Base-by-base conservation (phyloP, 2,888 invertebrate genomes). In the Perithous albicinctus region DNA sequence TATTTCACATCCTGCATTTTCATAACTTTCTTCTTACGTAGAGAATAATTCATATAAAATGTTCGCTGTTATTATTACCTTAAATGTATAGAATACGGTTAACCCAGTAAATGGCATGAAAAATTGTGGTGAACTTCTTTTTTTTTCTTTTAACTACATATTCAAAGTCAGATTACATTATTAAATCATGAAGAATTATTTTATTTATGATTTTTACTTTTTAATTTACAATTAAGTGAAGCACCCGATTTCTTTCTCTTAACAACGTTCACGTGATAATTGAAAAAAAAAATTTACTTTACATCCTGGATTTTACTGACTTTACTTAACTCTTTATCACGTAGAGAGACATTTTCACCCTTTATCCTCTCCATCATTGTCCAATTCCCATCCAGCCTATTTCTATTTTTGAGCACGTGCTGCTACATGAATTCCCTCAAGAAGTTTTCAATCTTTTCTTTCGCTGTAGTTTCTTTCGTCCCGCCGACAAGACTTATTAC, bases 401-500 rank as follows among this genome's bases (percentile, higher is more conserved):
- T 48, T 78, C 73, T 73, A 73, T 66, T 73, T 77, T 64, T 59
- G 56, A 72, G 70, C 41, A 8, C 38, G 61, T 61, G 61, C 20
- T 61, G 61, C 20, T 26, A 20, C 18, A 20, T 8, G 18, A 20
- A 61, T 18, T 20, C 56, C 20, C 54, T 41, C 20, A 12, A 43
- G 64, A 35, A 35, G 18, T 38, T n/a, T n/a, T 32, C 4, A 32
- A 35, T 48, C 64, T 73, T 43, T 59, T 46, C 67, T 66, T 23
- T 67, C 12, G 59, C n/a, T n/a, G 18, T 35, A 51, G 48, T n/a
- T 29, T 48, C 32, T 29, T 35, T 15, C 15, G 5, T 29, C 20
- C 38, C 15, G 41, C 54, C 69, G 64, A 80, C 61, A 61, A 74
- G 79, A 69, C 61, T 79, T 43, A 79, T 74, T 63, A 61, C 76